Conservation (phyloP, 2,888 invertebrate species). For the Drosophila anomelani region DNA sequence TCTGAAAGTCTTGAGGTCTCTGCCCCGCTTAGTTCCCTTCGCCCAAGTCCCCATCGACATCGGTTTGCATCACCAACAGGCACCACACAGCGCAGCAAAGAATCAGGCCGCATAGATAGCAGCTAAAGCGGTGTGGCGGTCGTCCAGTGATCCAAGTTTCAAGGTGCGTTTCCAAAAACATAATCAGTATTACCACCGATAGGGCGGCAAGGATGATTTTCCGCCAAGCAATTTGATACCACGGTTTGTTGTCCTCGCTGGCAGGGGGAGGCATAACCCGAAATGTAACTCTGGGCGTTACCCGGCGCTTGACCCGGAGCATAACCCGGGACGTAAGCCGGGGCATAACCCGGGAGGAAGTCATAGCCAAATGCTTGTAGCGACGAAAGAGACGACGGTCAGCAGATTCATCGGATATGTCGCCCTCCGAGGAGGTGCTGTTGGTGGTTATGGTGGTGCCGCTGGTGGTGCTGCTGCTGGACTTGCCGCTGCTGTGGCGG, state of each 20-base stretch:
- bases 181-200: not conserved
- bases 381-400: too few relatives aligned
- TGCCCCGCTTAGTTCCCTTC: not conserved
- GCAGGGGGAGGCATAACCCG: too few relatives aligned
- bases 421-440: too few relatives aligned
- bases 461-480: too few relatives aligned
- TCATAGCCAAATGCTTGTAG: too few relatives aligned
- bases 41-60: not conserved
- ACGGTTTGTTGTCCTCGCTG: not conserved
- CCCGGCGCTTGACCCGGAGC: too few relatives aligned
- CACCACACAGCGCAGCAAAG: not conserved
- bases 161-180: not conserved
- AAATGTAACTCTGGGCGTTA: too few relatives aligned
- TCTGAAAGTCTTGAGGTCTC: not conserved
- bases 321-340: too few relatives aligned
- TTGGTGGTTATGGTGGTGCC: too few relatives aligned
- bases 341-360: too few relatives aligned
- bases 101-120: not conserved
- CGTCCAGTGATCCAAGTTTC: not conserved
- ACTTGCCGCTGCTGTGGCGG: too few relatives aligned
- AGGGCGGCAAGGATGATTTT: not conserved
- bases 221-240: not conserved
- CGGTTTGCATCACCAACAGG: not conserved
- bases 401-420: too few relatives aligned
- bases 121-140: not conserved